Base-by-base conservation (phyloP, 1,140 invertebrate genomes). In the Anastatus disparis region DNA sequence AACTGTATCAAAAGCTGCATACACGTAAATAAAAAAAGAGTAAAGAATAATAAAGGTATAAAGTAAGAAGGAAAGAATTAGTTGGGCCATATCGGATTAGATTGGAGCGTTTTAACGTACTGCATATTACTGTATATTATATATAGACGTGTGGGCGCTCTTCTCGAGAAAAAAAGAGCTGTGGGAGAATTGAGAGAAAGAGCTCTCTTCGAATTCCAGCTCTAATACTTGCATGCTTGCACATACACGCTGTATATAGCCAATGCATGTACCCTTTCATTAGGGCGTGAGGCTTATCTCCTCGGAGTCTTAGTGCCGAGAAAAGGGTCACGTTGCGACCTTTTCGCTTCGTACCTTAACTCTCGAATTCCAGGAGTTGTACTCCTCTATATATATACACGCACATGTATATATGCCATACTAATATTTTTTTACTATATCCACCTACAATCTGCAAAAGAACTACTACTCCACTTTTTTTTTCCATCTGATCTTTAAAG, bases 221-320 rank as follows among this genome's bases (percentile, higher is more conserved):
- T 24, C 59, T n/a, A n/a, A 40, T 46, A 20, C 22, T 12, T 31
- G 42, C 38, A 24, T 24, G 24, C 40, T 44, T 44, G 53, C 48
- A 62, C 44, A 61, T 38, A 31, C 26, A 42, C 24, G 53, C 13
- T 17, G 15, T 74, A 74, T 78, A 75, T n/a, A n/a, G n/a, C n/a
- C n/a, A n/a, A n/a, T n/a, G n/a, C 77, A 77, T 79, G 75, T 85
- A 86, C 81, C 84, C 84, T 81, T 82, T 86, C 80, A 86, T 85
- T 85, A 86, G 83, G 83, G 83, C 84, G 83, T 84, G 83, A 81
- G 82, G 70, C 79, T 84, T 84, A 84, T 84, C 82, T 84, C 84
- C 83, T n/a, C n/a, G 82, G 76, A 83, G 79, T 83, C 82, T 85
- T 83, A 85, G n/a, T 81, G 80, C 82, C 78, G 81, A 27, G 9